Evolutionary conservation across 2,113 vertebrate species (phyloP).

Genomic region (Siphamia tubifer): DNA sequence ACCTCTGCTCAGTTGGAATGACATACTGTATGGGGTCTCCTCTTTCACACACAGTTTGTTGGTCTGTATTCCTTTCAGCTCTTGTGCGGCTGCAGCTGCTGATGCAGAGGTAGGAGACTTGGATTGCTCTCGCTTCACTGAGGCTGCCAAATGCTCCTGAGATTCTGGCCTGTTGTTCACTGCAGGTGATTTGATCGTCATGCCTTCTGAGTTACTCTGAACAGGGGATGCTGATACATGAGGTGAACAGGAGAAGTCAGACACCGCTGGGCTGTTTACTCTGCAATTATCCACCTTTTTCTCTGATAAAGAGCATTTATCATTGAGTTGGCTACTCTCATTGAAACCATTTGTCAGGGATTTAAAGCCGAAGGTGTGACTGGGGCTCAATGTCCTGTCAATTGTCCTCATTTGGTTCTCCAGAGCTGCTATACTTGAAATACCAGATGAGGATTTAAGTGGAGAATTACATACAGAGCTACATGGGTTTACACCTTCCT

Average conservation of each 20-base stretch:
- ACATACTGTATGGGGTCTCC: slow-evolving; percentile 86
- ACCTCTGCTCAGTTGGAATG: slow-evolving; percentile 90
- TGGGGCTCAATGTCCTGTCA: slow-evolving; percentile 84
- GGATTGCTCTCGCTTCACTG: slow-evolving; percentile 88
- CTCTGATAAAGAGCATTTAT: slow-evolving; percentile 79
- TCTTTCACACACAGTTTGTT: slow-evolving; percentile 86
- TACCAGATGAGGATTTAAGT: slow-evolving; percentile 81
- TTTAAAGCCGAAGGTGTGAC: slow-evolving; percentile 80
- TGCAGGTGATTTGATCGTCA: slow-evolving; percentile 72
- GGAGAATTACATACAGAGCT: slow-evolving; percentile 81
- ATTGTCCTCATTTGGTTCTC: slow-evolving; percentile 94
- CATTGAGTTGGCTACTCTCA: slow-evolving; percentile 82
- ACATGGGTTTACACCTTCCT: slow-evolving; percentile 64
- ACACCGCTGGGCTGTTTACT: slow-evolving; percentile 82
- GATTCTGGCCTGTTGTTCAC: slow-evolving; percentile 75
- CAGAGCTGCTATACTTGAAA: slow-evolving; percentile 87
- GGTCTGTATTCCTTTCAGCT: slow-evolving; percentile 82
- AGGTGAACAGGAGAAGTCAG: slow-evolving; percentile 85
- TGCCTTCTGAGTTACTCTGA: slow-evolving; percentile 82
- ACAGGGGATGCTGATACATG: slow-evolving; percentile 79
- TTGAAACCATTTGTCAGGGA: slow-evolving; percentile 83
- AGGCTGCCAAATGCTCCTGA: slow-evolving; percentile 73
- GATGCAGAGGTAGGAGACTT: slow-evolving; percentile 80
- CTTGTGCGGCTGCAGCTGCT: slow-evolving; percentile 82
- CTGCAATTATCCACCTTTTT: slow-evolving; percentile 85